Percentiles rank a stretch among this genome's conserved stretches.
phyloP scores from a whole-genome alignment of 2,113 vertebrate species.

The Pavo muticus region DNA sequence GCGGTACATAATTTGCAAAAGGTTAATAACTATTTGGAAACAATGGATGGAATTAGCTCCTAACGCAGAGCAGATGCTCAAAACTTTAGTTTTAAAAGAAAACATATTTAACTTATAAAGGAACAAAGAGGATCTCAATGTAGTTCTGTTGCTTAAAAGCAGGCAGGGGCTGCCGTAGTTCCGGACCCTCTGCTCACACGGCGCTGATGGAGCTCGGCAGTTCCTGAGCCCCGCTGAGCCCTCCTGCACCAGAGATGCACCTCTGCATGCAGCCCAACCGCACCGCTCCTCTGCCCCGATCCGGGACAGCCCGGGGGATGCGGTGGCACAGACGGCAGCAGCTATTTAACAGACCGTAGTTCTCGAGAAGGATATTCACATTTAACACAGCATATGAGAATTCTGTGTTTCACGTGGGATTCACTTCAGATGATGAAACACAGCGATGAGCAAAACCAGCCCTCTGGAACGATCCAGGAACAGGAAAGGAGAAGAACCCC shows the following conservation, averaged over 20 bases:
- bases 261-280: background rate
- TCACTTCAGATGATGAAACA: constrained; percentile 61
- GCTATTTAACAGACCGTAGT: constrained; percentile 41
- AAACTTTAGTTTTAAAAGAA: constrained; percentile 60
- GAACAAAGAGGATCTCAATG: constrained; percentile 9
- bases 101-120: constrained; percentile 57
- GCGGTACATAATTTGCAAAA: constrained; percentile 65
- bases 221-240: constrained; percentile 18
- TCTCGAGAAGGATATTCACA: constrained; percentile 50
- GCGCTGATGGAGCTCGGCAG: constrained; percentile 30
- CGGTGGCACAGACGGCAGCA: constrained; percentile 22
- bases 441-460: constrained; percentile 42
- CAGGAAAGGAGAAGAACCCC: constrained; percentile 48
- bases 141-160: background rate
- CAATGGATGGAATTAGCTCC: constrained; percentile 61
- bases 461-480: constrained; percentile 44
- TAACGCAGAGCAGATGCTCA: constrained; percentile 62
- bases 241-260: constrained; percentile 27
- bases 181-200: background rate
- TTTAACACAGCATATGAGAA: constrained; percentile 35
- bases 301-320: background rate
- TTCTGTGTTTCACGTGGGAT: constrained; percentile 25
- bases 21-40: constrained; percentile 65
- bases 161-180: background rate
- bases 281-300: background rate